These are phyloP conservation scores for Ostrea edulis DNA, from an alignment of 1,140 invertebrate genomes.

Conservation along the genomic window DNA sequence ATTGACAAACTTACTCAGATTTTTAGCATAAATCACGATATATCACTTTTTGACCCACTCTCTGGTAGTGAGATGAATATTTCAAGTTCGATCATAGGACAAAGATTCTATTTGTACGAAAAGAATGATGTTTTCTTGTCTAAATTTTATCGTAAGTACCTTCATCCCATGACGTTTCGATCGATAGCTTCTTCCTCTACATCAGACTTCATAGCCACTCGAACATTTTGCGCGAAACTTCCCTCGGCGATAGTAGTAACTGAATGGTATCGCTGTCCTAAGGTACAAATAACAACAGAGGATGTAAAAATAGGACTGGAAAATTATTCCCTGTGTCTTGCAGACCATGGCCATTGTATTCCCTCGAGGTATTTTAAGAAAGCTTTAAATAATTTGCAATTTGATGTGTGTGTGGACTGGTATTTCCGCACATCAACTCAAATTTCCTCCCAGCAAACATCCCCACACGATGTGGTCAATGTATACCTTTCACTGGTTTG, in stretches of 20 bases:
- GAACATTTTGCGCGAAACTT: background rate
- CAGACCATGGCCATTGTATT: background rate
- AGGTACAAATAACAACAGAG: background rate
- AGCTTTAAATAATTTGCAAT: background rate
- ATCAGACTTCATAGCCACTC: background rate
- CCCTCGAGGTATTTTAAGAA: background rate
- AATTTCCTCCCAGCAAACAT: background rate
- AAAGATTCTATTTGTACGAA: background rate
- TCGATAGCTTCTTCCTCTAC: background rate
- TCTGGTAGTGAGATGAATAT: background rate
- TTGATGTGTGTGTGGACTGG: conserved; percentile 9
- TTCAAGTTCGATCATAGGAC: background rate
- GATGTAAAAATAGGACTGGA: background rate
- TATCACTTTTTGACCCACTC: background rate
- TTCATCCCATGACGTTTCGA: background rate
- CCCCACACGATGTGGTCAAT: background rate
- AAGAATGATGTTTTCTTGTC: background rate
- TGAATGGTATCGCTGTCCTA: conserved; percentile 6
- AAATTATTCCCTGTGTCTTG: background rate
- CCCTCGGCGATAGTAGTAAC: background rate
- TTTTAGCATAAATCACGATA: background rate
- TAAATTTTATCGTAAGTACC: background rate
- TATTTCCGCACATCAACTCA: background rate
- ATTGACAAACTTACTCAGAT: background rate
- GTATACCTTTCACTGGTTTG: background rate